Evolutionary conservation across 2,797 vertebrate genomes (phyloP), one percentile per base, ranked within the genome.

Genomic region (Microctenopoma steveboyesi): DNA sequence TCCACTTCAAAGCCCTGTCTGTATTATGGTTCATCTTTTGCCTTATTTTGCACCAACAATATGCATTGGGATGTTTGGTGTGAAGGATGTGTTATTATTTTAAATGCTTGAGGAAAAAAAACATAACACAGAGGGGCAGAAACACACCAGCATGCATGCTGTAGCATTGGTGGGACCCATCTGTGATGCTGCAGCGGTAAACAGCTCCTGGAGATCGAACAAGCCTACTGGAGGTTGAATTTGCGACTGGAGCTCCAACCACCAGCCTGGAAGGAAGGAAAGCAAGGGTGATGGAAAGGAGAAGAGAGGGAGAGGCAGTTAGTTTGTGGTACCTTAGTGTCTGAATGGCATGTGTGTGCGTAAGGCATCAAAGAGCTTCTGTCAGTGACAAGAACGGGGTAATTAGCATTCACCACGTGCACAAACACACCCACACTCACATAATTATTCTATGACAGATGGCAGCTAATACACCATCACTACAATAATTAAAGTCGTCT

Each of bases 241-340:
- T 94, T 15, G 94, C 95, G 33, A 93, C 93, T 6, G 97, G 97
- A 2, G 97, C 96, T 35, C 97, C 97, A 10, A 81, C 96, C 16
- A 99, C 76, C 62, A 98, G 89, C 97, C 97, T 98, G 71, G 59
- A 51, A 58, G 59, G 68, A 47, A 69, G 18, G 64, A n/a, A 69
- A 50, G 58, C 37, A 74, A 40, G 54, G 25, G 12, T 10, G 37
- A 13, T 4, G 13, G 13, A 42, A 42, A 42, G 12, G 2, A 14
- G 5, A 42, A 42, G 78, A 5, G n/a, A 8, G 12, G 64, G 27
- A 57, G 61, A 72, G 52, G 55, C 25, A 50, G 61, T 62, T 27
- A 78, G 51, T 81, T 33, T 61, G 49, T 76, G 76, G 69, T 75
- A 72, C 61, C 40, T 69, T 27, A 55, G 61, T 67, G 60, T 79